These are phyloP conservation scores for Phrynocephalus versicolor DNA, from an alignment of 2,113 vertebrate species.

Conservation along the genomic window DNA sequence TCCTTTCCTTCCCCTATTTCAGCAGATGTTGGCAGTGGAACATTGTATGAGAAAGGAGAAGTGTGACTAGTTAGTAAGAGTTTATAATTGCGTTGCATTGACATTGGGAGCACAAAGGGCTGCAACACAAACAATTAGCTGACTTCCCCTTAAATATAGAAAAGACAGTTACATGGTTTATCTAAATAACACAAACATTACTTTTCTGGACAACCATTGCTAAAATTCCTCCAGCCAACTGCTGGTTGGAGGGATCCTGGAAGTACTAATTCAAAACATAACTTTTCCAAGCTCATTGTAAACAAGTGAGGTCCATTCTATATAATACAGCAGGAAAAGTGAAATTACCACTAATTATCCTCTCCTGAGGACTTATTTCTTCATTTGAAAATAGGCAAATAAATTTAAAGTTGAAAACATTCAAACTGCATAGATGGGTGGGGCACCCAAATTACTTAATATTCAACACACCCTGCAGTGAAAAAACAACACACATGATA, in stretches of 20 bases:
- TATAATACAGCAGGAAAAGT: no score
- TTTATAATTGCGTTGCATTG: not conserved
- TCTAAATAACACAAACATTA: not conserved
- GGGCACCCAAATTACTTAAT: not conserved
- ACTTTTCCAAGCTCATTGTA: no score
- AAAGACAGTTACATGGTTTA: not conserved
- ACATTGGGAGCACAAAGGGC: not conserved
- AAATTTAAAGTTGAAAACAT: no score
- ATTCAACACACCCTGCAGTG: not conserved
- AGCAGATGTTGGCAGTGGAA: no score
- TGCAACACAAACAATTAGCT: not conserved
- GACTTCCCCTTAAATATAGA: not conserved
- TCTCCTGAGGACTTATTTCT: no score
- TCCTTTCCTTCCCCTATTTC: not conserved
- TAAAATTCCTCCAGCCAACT: not conserved
- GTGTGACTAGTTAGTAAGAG: not conserved
- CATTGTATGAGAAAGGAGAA: not conserved
- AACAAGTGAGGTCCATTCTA: no score
- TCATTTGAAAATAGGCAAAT: no score
- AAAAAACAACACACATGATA: not conserved
- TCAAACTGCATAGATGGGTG: not conserved
- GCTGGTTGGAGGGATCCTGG: not conserved
- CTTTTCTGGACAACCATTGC: not conserved
- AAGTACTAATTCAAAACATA: no score
- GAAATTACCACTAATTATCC: no score